Conservation (phyloP, 2,113 vertebrate genomes). For the Elgaria multicarinata region DNA sequence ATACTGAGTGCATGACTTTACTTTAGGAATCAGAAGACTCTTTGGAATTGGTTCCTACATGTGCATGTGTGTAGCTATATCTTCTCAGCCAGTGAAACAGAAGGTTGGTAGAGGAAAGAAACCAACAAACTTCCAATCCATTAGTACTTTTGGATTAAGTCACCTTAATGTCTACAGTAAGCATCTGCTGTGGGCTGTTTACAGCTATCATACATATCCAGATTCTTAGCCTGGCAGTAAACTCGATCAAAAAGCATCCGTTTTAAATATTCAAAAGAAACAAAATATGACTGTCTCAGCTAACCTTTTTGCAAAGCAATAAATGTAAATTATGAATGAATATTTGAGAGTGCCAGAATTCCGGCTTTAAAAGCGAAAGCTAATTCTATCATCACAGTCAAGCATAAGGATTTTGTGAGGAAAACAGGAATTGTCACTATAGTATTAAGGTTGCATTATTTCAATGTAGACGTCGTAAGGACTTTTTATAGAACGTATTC, state of each 20-base stretch:
- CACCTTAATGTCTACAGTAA: not conserved
- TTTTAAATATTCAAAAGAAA: conserved; percentile 11
- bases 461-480: not conserved
- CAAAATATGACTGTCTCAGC: not conserved
- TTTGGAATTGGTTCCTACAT: not conserved
- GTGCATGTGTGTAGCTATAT: not conserved
- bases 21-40: not conserved
- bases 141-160: not conserved
- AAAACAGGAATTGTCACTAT: not conserved
- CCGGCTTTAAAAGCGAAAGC: not conserved
- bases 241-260: not conserved
- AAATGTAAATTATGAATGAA: not conserved
- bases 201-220: not conserved
- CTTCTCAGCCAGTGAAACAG: not conserved
- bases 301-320: not conserved
- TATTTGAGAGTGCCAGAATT: not conserved
- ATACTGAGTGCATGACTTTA: not conserved
- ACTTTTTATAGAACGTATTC: not conserved
- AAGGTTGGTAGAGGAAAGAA: not conserved
- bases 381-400: not conserved
- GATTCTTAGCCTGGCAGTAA: not conserved
- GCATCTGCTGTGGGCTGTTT: not conserved
- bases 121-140: not conserved
- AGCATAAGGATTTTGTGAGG: not conserved
- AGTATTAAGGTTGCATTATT: not conserved